Conservation (phyloP, 2,888 invertebrate genomes). For the Drosophila mimetica region DNA sequence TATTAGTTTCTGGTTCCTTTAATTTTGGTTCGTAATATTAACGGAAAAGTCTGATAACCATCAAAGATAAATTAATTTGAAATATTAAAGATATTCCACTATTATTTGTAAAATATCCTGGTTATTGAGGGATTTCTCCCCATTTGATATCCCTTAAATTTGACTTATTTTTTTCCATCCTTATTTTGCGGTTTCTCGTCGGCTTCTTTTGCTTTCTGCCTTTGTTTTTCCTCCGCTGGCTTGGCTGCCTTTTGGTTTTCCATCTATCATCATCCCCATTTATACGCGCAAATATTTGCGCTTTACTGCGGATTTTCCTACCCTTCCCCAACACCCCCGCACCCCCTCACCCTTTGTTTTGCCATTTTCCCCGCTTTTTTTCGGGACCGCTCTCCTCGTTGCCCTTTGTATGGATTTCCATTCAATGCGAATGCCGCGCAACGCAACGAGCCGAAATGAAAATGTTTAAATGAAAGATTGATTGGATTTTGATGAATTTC, state of each 20-base stretch:
- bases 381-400: constrained; percentile 10
- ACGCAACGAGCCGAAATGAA: constrained; percentile 77
- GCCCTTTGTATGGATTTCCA: constrained; percentile 57
- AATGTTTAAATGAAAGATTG: constrained; percentile 81
- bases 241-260: constrained; percentile 36
- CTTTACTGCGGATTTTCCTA: constrained; percentile 68
- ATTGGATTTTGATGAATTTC: constrained; percentile 81
- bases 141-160: constrained; percentile 25
- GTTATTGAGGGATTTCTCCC: background rate
- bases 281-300: constrained; percentile 79
- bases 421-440: constrained; percentile 63
- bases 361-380: constrained; percentile 40
- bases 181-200: constrained; percentile 11
- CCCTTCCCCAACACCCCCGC: background rate
- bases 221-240: background rate
- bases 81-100: too few relatives aligned
- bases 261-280: constrained; percentile 68
- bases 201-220: constrained; percentile 7
- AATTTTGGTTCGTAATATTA: too few relatives aligned
- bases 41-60: too few relatives aligned
- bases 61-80: too few relatives aligned
- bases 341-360: constrained; percentile 51
- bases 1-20: constrained; percentile 21
- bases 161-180: constrained; percentile 15
- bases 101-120: too few relatives aligned